Conservation (phyloP, 2,888 invertebrate species). For the Troides helena region DNA sequence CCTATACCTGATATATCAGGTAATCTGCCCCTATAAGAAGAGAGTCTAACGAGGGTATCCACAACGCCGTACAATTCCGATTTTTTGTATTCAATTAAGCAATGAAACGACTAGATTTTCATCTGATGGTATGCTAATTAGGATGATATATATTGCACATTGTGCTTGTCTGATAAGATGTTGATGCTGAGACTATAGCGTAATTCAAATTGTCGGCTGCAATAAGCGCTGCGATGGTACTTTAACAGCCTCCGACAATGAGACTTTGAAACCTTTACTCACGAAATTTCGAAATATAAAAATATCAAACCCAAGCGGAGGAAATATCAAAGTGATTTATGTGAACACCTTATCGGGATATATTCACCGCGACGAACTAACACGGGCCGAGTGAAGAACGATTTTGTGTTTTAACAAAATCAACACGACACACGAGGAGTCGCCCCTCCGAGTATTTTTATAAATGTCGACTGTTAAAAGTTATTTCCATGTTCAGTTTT, state of each 20-base stretch:
- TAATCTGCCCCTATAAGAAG: no score
- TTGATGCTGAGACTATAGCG: no score
- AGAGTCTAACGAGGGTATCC: no score
- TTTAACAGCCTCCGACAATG: no score
- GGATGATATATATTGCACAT: no score
- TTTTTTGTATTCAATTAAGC: neutral
- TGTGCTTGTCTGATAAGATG: no score
- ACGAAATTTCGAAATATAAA: neutral
- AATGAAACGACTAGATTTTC: no score
- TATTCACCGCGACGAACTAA: conserved; percentile 11
- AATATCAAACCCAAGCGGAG: neutral
- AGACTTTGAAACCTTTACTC: neutral
- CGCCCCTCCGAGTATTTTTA: conserved; percentile 6
- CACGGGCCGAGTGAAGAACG: conserved; percentile 12
- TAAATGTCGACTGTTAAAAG: conserved; percentile 10
- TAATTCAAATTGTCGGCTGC: no score
- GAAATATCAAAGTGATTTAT: conserved; percentile 6
- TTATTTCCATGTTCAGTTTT: conserved; percentile 3
- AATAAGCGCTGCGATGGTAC: no score
- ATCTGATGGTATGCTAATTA: no score
- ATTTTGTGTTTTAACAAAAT: conserved; percentile 14
- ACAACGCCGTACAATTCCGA: neutral
- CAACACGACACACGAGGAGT: conserved; percentile 6
- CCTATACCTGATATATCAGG: no score
- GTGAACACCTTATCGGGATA: conserved; percentile 13